Evolutionary conservation across 2,888 invertebrate species (phyloP), one percentile per base, ranked within the genome.

Genomic region (Helicoverpa assulta): DNA sequence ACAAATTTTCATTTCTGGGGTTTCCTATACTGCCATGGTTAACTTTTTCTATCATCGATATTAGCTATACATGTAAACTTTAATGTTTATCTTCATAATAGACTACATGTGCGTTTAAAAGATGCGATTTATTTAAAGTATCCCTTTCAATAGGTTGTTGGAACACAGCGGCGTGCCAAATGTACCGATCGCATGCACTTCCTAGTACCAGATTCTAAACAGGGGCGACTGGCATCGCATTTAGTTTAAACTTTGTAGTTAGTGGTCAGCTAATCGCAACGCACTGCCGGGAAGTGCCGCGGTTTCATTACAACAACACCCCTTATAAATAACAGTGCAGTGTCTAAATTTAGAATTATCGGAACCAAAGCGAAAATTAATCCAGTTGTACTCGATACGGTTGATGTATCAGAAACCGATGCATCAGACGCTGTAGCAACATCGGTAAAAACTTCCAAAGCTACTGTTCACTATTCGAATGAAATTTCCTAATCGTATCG

Each of bases 131-230:
- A 86, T 84, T 87, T 82, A 80, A 81, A 85, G 76, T 83, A 72
- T 65, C 69, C 69, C 33, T 73, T 70, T 76, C 80, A 86, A 76
- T 88, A 86, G 90, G 88, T 88, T 87, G 82, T 74, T 83, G 82
- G 84, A 84, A 83, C 86, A 88, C 85, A 81, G 85, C 82, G 87
- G 87, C 75, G 88, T 91, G 92, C 92, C 93, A 93, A 93, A 88
- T 86, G 86, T 78, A 79, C 73, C 80, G 76, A 72, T 80, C 73
- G 78, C 66, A 76, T 83, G 81, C 84, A 88, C 88, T 93, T 93
- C 92, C 93, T 90, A 90, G 90, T 90, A 80, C 86, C 83, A 81
- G 79, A 83, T 84, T 85, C 77, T 81, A 82, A 83, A 85, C 83
- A 84, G 82, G 81, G 82, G 67, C 81, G 81, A 73, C 78, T 66